Evolutionary conservation across 2,888 invertebrate species (phyloP).

Genomic region (Harpalus rubripes): DNA sequence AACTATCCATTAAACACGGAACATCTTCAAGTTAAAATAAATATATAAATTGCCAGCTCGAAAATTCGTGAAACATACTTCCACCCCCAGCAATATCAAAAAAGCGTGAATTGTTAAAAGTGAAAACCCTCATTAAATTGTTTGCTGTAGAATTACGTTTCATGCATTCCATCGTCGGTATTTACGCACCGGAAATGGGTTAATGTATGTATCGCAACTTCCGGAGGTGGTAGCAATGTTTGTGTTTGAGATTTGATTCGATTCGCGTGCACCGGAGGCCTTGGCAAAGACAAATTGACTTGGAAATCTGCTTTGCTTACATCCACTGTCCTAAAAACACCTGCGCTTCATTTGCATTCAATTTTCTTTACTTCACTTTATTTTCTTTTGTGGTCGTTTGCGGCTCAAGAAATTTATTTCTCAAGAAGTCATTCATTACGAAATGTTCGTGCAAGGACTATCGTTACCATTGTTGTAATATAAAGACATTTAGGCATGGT

Average conservation of each 20-base stretch:
- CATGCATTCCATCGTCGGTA: constrained; percentile 11
- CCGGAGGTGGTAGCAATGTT: constrained; percentile 34
- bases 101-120: too few species aligned
- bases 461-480: too few species aligned
- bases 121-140: not conserved
- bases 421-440: not conserved
- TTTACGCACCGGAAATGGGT: constrained; percentile 18
- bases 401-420: constrained; percentile 28
- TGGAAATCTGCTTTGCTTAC: constrained; percentile 44
- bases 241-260: constrained; percentile 49
- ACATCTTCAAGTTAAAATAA: too few species aligned
- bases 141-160: constrained; percentile 9
- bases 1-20: too few species aligned
- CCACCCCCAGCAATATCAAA: too few species aligned
- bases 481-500: too few species aligned
- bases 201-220: constrained; percentile 38
- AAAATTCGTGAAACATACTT: too few species aligned
- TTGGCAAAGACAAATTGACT: constrained; percentile 39
- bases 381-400: not conserved
- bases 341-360: constrained; percentile 20
- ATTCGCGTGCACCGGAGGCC: constrained; percentile 27
- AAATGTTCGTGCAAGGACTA: too few species aligned
- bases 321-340: constrained; percentile 36
- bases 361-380: constrained; percentile 16
- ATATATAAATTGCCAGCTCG: too few species aligned